Base-by-base conservation (phyloP, 2,888 invertebrate species). In the Leucophenga montana region DNA sequence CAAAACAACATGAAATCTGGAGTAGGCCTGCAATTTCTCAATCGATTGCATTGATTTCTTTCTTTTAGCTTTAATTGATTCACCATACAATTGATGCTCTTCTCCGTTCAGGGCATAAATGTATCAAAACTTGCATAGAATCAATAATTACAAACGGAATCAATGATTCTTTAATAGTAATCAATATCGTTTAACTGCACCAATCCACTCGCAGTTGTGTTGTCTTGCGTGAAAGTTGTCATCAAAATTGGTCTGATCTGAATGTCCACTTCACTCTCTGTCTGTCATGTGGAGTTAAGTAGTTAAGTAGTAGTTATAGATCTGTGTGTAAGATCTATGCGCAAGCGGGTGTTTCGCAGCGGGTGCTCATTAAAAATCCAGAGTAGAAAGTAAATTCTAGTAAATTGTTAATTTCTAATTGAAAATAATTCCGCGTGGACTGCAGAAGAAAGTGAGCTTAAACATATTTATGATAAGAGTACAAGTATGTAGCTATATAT, bases 331-430 rank as follows among this genome's bases (percentile, higher is more conserved):
- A n/a, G n/a, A n/a, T 46, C n/a, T 31, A n/a, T 59, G 33, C 33
- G 16, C 39, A 44, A 14, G 39, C 39, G 18, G 20, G 39, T 61
- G 44, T 44, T 16, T n/a, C 16, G 18, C 44, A 27, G 33, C 9
- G 5, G 0, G 46, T 39, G 5, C 22, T 62, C 27, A 62, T 62
- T 62, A 31, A 67, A 75, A 79, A 83, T 80, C 78, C 80, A 84
- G 75, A 72, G 79, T 83, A 83, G 85, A 82, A 82, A 82, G 81
- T 81, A 81, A 81, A 81, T 84, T 79, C 84, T 83, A 68, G 67
- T 50, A 16, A 50, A n/a, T 27, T 59, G 11, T 39, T 39, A 59
- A 33, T 64, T 64, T 64, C 46, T 48, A 64, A 39, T 39, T 22
- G n/a, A 64, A 64, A 22, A 48, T 46, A 64, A 22, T 48, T 64